Evolutionary conservation across 2,888 invertebrate genomes (phyloP).

Genomic region (Caenorhabditis sp.): DNA sequence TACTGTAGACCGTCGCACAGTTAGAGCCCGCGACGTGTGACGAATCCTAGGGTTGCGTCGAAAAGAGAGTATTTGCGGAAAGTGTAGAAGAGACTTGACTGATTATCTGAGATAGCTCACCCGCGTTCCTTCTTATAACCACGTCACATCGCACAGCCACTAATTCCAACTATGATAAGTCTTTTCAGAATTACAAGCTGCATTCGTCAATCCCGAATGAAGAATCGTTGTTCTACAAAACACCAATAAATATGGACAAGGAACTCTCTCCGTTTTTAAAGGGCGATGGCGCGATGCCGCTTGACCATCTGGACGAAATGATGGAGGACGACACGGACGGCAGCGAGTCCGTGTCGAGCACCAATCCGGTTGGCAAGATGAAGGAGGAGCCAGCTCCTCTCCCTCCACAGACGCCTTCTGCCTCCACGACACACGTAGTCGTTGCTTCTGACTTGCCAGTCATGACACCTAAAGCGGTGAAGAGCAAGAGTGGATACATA

Average conservation of each 20-base stretch:
- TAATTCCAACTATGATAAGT: constrained; percentile 1
- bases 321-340: constrained; percentile 69
- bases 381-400: constrained; percentile 33
- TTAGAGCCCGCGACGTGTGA: neutral
- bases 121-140: neutral
- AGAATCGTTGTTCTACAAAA: constrained; percentile 89
- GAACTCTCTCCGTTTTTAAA: constrained; percentile 81
- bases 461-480: constrained; percentile 66
- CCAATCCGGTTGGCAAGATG: constrained; percentile 2
- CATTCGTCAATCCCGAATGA: constrained; percentile 89
- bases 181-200: constrained; percentile 84
- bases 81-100: neutral
- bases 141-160: neutral
- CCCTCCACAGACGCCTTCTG: constrained; percentile 14
- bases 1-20: constrained; percentile 12
- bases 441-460: constrained; percentile 3
- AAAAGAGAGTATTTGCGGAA: neutral
- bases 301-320: constrained; percentile 72
- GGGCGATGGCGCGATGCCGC: constrained; percentile 67
- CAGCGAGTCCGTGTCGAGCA: constrained; percentile 46
- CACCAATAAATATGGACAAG: constrained; percentile 81
- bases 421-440: neutral
- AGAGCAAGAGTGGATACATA: constrained; percentile 90
- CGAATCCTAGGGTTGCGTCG: too few relatives aligned
- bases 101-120: too few relatives aligned